Percentiles rank a stretch among this genome's conserved stretches.
phyloP scores from a whole-genome alignment of 2,888 invertebrate species.

The Liodrosophila aerea region DNA sequence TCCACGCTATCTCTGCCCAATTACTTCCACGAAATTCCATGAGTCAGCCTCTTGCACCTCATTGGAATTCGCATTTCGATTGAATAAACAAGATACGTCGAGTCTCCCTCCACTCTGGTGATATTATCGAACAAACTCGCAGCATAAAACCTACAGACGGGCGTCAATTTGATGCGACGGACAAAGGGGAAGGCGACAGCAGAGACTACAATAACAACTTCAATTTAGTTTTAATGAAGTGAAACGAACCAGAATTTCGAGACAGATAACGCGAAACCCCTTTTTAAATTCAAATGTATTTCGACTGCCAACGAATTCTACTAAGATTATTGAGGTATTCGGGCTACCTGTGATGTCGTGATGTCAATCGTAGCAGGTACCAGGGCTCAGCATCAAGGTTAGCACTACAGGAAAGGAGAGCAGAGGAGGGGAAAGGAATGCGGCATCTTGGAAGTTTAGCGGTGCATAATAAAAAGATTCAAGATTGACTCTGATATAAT shows the following conservation, averaged over 20 bases:
- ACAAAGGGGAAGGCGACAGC: slow-evolving; percentile 32
- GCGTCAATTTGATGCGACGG: slow-evolving; percentile 50
- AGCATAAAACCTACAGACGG: slow-evolving; percentile 42
- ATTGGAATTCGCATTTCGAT: slow-evolving; percentile 20
- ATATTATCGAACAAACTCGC: slow-evolving; percentile 26
- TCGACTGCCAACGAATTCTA: slow-evolving; percentile 51
- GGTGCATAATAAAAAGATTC: slow-evolving; percentile 11
- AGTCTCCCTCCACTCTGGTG: slow-evolving; percentile 13
- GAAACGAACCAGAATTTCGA: slow-evolving; percentile 30
- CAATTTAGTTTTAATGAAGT: slow-evolving; percentile 52
- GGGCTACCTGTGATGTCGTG: slow-evolving; percentile 50
- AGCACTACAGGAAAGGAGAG: not conserved
- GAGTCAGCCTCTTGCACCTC: slow-evolving; percentile 32
- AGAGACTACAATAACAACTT: slow-evolving; percentile 22
- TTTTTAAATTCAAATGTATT: slow-evolving; percentile 41
- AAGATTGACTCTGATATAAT: slow-evolving; percentile 14
- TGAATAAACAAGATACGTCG: slow-evolving; percentile 28
- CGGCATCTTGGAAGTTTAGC: slow-evolving; percentile 8
- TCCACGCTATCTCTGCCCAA: not conserved
- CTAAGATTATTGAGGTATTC: slow-evolving; percentile 37
- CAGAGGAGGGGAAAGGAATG: slow-evolving; percentile 33
- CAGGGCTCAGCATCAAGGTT: slow-evolving; percentile 10
- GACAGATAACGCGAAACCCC: slow-evolving; percentile 24
- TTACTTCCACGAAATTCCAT: slow-evolving; percentile 18
- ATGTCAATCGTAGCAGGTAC: slow-evolving; percentile 48